Base-by-base conservation (phyloP, 2,113 vertebrate species). In the Sander vitreus region DNA sequence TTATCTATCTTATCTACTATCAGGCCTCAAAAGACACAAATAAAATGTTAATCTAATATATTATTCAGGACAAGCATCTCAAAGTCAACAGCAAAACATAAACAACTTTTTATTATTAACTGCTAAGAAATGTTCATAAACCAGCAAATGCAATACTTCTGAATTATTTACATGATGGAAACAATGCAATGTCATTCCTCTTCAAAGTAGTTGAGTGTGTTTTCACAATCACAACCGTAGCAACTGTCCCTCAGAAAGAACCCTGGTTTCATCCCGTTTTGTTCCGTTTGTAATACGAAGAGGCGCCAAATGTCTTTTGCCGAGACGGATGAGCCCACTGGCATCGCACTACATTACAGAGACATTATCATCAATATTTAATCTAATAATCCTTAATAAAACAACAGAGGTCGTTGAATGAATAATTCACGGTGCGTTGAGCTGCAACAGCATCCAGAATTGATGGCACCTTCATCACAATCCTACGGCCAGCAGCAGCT, bases 281-380 rank as follows among this genome's bases (percentile, higher is more conserved):
- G 51, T 11, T 36, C 47, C 2, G 47, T 45, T 23, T 21, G 53
- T 30, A 3, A 15, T 3, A 43, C 11, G 39, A 43, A 43, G 39
- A 47, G 15, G 0, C 6, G 18, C 36, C 8, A 53, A 47, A 45
- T 45, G 47, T 25, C 51, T 50, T 72, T 14, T 51, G 23, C 1
- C 11, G 15, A 48, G 58, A 14, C 27, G 45, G 60, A 60, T 23
- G 55, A 72, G 57, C 48, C 5, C 53, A 15, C n/a, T 7, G 58
- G 0, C 25, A 1, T 43, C 9, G 8, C 53, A 68, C 71, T 25
- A n/a, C 63, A 75, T 58, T 47, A 80, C 48, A 43, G 19, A 70
- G 47, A 71, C 73, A 71, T 78, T 39, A 79, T 43, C 66, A 86
- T 86, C 66, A 84, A 87, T 85, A 87, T 79, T 84, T 87, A 18